Evolutionary conservation across 1,140 invertebrate species (phyloP).

Genomic region (Pemphigus obesinymphae): DNA sequence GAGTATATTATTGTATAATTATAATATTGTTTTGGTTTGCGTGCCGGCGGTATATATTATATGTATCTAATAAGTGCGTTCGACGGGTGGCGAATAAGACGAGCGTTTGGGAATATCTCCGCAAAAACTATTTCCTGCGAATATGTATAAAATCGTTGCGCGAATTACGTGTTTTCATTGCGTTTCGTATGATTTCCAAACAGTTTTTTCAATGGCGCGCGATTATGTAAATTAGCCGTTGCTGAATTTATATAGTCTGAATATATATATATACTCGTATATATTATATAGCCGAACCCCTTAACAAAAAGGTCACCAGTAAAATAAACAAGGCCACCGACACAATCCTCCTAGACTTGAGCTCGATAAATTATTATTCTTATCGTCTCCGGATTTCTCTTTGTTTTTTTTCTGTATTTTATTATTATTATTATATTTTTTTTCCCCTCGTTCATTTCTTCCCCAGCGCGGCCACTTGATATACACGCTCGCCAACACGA

Average conservation of each 20-base stretch:
- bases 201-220: slow-evolving; percentile 46
- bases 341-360: neutral
- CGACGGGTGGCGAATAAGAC: neutral
- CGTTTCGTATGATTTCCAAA: neutral
- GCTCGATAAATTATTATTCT: slow-evolving; percentile 36
- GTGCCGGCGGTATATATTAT: no score
- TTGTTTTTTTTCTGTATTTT: no score
- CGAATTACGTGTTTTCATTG: slow-evolving; percentile 18
- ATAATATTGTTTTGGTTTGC: neutral
- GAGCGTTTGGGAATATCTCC: neutral
- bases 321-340: slow-evolving; percentile 24
- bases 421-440: neutral
- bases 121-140: neutral
- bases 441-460: neutral
- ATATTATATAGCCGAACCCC: neutral
- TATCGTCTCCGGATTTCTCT: no score
- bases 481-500: neutral
- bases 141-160: neutral
- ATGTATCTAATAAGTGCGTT: no score
- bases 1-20: no score
- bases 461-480: neutral
- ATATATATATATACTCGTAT: neutral
- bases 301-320: slow-evolving; percentile 11
- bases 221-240: slow-evolving; percentile 16
- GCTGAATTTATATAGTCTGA: no score